Evolutionary conservation across 1,140 invertebrate genomes (phyloP).

Genomic region (Zaprionus gabonicus): DNA sequence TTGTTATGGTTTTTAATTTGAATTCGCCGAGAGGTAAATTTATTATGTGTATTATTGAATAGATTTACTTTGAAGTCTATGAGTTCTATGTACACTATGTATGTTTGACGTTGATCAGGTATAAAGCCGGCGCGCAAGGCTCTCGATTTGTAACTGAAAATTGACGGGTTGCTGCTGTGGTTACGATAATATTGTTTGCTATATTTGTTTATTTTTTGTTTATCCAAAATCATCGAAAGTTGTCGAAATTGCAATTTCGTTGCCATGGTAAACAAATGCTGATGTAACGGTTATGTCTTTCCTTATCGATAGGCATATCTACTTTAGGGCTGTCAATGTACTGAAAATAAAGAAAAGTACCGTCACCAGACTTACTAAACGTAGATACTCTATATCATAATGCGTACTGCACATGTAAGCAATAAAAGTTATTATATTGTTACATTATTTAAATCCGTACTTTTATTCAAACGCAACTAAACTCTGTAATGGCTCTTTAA

Average conservation of each 20-base stretch:
- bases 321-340: background rate
- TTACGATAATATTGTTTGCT: slow-evolving; percentile 66
- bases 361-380: too few relatives aligned
- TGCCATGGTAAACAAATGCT: slow-evolving; percentile 21
- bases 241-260: background rate
- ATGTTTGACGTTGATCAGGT: background rate
- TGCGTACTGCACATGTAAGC: too few relatives aligned
- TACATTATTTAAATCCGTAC: background rate
- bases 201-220: slow-evolving; percentile 58
- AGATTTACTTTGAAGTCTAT: slow-evolving; percentile 18
- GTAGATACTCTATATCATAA: too few relatives aligned
- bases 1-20: slow-evolving; percentile 1
- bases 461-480: background rate
- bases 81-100: slow-evolving; percentile 15
- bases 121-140: slow-evolving; percentile 58
- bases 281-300: slow-evolving; percentile 14
- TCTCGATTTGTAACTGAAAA: slow-evolving; percentile 68
- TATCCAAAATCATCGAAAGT: slow-evolving; percentile 21
- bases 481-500: background rate
- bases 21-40: slow-evolving; percentile 23
- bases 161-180: slow-evolving; percentile 67
- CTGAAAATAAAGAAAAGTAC: too few relatives aligned
- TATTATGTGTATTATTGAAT: slow-evolving; percentile 11
- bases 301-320: background rate
- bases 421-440: background rate